Conservation (phyloP, 2,888 invertebrate species). For the Macropis europaea region DNA sequence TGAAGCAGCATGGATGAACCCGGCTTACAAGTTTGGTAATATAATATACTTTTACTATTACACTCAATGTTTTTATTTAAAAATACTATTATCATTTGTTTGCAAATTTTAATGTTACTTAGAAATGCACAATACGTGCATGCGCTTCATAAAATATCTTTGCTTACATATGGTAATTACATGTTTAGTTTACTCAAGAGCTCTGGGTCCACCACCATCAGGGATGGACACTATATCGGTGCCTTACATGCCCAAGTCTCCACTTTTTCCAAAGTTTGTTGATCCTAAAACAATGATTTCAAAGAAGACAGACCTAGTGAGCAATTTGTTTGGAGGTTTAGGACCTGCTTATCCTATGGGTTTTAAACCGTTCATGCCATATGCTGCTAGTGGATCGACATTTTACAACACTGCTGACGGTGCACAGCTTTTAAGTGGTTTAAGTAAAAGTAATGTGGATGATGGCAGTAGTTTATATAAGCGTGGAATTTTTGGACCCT, state of each 20-base stretch:
- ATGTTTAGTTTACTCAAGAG: conserved; percentile 63
- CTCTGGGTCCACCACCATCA: conserved; percentile 62
- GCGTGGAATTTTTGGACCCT: conserved; percentile 63
- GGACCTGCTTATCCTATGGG: conserved; percentile 52
- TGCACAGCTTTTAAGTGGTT: background rate
- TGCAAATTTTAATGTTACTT: background rate
- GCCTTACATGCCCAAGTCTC: conserved; percentile 70
- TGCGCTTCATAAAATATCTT: background rate
- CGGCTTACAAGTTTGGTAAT: conserved; percentile 58
- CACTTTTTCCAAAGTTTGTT: conserved; percentile 73
- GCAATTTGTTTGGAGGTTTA: conserved; percentile 68
- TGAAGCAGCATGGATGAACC: conserved; percentile 63
- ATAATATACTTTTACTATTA: conserved; percentile 6
- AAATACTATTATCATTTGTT: background rate
- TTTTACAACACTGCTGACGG: conserved; percentile 10
- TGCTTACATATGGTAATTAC: background rate
- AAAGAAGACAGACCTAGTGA: conserved; percentile 70
- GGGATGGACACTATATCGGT: conserved; percentile 67
- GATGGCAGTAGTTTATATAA: conserved; percentile 34
- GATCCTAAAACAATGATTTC: conserved; percentile 72
- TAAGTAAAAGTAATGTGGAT: conserved; percentile 12
- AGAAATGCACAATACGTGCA: too few species aligned
- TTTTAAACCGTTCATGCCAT: conserved; percentile 30
- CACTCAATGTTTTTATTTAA: background rate
- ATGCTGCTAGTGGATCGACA: conserved; percentile 12